Conservation (phyloP, 2,888 invertebrate genomes). For the Orthosia gracilis region DNA sequence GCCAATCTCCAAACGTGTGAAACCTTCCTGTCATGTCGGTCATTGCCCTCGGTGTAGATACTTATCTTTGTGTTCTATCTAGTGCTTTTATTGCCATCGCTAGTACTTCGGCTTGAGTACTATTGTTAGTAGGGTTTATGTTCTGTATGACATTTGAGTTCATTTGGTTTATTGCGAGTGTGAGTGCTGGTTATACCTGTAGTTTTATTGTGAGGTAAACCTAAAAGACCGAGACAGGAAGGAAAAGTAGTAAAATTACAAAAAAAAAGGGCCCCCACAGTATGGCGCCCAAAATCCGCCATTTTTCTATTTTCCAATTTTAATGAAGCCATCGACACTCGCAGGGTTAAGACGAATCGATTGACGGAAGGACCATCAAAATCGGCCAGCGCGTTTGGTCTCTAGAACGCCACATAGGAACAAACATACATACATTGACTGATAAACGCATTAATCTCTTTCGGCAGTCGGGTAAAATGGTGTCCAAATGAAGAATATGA, state of each 20-base stretch:
- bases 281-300: too few species aligned
- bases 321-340: too few species aligned
- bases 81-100: constrained; percentile 30
- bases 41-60: constrained; percentile 46
- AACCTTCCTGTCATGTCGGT: constrained; percentile 39
- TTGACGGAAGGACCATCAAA: too few species aligned
- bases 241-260: background rate
- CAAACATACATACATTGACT: too few species aligned
- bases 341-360: too few species aligned
- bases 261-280: too few species aligned
- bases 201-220: constrained; percentile 15
- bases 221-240: background rate
- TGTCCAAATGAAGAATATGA: background rate
- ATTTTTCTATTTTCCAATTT: too few species aligned
- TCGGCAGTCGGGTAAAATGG: too few species aligned
- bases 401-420: too few species aligned
- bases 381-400: too few species aligned
- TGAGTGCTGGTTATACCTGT: background rate
- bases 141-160: constrained; percentile 18
- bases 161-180: constrained; percentile 37
- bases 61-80: constrained; percentile 33
- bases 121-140: constrained; percentile 21
- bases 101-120: constrained; percentile 35
- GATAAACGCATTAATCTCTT: too few species aligned
- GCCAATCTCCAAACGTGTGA: constrained; percentile 57